A percentile compares a stretch with the other conserved stretches of the same genome.
These are phyloP conservation scores for Dicrostonyx torquatus DNA, from an alignment of 2,797 vertebrate species.

Conservation along the genomic window DNA sequence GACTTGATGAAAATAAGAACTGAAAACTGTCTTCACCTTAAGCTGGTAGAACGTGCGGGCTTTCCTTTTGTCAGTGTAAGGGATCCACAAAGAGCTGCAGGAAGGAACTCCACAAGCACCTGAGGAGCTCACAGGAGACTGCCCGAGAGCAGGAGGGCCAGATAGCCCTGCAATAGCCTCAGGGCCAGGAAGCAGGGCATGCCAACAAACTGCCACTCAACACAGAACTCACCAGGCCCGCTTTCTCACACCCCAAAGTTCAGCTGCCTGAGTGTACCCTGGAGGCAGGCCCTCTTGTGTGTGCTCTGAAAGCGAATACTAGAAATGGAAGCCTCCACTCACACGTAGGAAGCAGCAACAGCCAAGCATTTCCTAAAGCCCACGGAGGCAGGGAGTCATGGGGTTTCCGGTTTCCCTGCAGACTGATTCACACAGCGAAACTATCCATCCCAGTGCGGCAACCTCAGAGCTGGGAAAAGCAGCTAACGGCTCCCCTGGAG, in stretches of 20 bases:
- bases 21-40: conserved; percentile 42
- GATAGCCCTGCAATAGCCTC: not conserved
- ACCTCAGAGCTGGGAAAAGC: not conserved
- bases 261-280: not conserved
- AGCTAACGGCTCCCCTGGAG: no score
- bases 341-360: not conserved
- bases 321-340: not conserved
- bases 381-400: not conserved
- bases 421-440: not conserved
- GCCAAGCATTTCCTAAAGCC: not conserved
- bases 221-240: fast-evolving
- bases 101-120: not conserved
- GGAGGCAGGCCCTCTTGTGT: not conserved
- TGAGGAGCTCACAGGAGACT: not conserved
- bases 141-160: not conserved
- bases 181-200: not conserved
- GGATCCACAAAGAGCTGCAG: not conserved
- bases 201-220: not conserved
- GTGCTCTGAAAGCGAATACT: not conserved
- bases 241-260: not conserved
- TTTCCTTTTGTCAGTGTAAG: not conserved
- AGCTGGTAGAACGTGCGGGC: not conserved
- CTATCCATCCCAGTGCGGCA: not conserved
- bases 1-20: conserved; percentile 55
- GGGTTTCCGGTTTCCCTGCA: not conserved